Base-by-base conservation (phyloP, 2,888 invertebrate genomes). In the Cerceris ruficornis region DNA sequence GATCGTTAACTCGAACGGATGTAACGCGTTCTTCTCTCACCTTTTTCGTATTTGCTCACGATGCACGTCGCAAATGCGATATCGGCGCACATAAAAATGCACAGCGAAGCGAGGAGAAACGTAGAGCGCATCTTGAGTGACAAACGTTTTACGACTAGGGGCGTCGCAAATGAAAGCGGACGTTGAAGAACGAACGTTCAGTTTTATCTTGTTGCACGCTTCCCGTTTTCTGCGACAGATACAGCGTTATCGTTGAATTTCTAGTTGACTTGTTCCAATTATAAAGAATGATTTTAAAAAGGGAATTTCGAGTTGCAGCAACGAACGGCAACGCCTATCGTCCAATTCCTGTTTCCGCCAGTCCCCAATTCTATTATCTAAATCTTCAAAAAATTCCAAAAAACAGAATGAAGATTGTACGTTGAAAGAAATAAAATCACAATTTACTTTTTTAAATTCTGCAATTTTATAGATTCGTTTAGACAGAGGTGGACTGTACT, bases 1-100 rank as follows among this genome's bases (percentile, higher is more conserved):
- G 60, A 49, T 61, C n/a, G 9, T 14, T 52, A 43, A 28, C 50
- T 14, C 62, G 50, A 9, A 42, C n/a, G 57, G 52, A 72, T 57
- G 62, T 69, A 15, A 62, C 28, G 61, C 54, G 14, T 39, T 17
- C 14, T 50, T 46, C 84, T 87, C 76, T 87, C 76, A 90, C 90
- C 90, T 73, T 75, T 69, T 55, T 84, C 83, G 72, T 87, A 81
- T 75, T 82, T 86, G 73, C 64, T 83, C 59, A 73, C 64, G 57
- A 73, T 83, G 80, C 90, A 90, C 52, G 65, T 54, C 46, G 86
- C 82, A 7, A 58, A 59, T 58, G 75, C 68, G 9, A 69, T 52
- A 46, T 69, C 77, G 55, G 82, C 42, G 39, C 59, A 75, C 50
- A 60, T 43, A 9, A 70, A 74, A 73, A 84, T 66, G 74, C 78